Percentiles rank a stretch among this genome's conserved stretches.
Evolutionary conservation across 2,888 invertebrate genomes (phyloP).

Genomic region (Agelastica alni): DNA sequence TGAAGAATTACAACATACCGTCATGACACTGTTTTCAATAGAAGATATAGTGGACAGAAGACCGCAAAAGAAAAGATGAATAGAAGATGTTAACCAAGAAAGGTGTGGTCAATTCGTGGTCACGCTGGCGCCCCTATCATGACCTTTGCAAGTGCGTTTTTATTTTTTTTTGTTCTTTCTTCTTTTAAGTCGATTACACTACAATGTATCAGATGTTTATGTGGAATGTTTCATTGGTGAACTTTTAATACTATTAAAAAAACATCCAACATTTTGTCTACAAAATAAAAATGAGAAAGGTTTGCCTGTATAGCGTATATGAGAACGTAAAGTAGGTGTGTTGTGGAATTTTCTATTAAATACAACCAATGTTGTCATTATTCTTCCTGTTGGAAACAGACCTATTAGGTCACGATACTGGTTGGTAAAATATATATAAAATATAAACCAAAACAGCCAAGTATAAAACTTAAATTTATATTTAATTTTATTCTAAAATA

Average conservation of each 20-base stretch:
- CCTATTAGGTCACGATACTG: too few species aligned
- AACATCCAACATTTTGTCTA: too few species aligned
- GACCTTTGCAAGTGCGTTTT: constrained; percentile 38
- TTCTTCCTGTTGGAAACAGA: too few species aligned
- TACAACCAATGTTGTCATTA: too few species aligned
- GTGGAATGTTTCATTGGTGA: background rate
- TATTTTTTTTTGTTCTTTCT: constrained; percentile 17
- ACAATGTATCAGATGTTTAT: background rate
- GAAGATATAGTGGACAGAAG: constrained; percentile 18
- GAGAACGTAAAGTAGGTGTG: too few species aligned
- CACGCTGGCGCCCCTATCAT: constrained; percentile 40
- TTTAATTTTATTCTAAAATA: too few species aligned
- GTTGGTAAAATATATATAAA: too few species aligned
- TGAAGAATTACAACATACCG: constrained; percentile 17
- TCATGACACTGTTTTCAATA: constrained; percentile 22
- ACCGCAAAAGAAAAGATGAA: constrained; percentile 37
- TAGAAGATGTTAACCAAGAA: constrained; percentile 36
- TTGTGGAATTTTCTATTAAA: too few species aligned
- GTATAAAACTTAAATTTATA: too few species aligned
- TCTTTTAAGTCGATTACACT: background rate
- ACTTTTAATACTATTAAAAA: background rate
- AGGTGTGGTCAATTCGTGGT: constrained; percentile 43
- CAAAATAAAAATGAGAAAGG: too few species aligned
- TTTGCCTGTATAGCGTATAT: too few species aligned
- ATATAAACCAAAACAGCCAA: too few species aligned